phyloP scores from a whole-genome alignment of 2,113 vertebrate genomes.

The Gadus chalcogrammus region DNA sequence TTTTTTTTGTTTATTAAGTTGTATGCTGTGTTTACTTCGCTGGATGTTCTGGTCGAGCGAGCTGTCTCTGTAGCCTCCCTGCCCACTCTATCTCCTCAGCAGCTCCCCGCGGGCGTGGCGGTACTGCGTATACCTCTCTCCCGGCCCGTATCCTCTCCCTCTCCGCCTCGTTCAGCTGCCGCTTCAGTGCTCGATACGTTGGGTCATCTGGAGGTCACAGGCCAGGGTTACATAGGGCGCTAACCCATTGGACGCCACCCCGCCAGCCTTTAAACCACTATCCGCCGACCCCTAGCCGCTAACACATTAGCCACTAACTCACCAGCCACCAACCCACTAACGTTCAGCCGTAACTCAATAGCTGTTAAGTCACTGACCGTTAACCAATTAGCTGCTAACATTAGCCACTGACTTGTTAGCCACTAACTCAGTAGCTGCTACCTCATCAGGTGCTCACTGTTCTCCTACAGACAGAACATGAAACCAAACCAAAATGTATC shows the following conservation, averaged over 20 bases:
- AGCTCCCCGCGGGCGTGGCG: constrained; percentile 73
- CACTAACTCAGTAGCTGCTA: too few species aligned
- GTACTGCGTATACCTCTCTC: constrained; percentile 64
- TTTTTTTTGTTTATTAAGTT: too few species aligned
- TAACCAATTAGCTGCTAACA: too few species aligned
- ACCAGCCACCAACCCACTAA: too few species aligned
- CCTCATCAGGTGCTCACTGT: too few species aligned
- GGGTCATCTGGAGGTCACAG: constrained; percentile 62
- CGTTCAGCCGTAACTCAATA: too few species aligned
- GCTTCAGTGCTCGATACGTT: constrained; percentile 75
- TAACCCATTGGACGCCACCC: background rate
- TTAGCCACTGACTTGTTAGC: too few species aligned
- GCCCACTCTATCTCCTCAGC: constrained; percentile 69
- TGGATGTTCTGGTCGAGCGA: constrained; percentile 69
- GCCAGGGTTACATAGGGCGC: constrained; percentile 5
- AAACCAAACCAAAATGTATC: too few species aligned
- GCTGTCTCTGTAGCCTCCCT: constrained; percentile 65
- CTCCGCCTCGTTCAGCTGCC: constrained; percentile 76
- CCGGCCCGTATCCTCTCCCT: constrained; percentile 71
- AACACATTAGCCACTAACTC: background rate
- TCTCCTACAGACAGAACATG: too few species aligned
- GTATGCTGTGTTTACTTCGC: constrained; percentile 53
- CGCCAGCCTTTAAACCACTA: background rate
- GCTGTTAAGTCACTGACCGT: too few species aligned
- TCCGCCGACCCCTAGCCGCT: background rate